Evolutionary conservation across 2,113 vertebrate species (phyloP).

Genomic region (Carassius gibelio): DNA sequence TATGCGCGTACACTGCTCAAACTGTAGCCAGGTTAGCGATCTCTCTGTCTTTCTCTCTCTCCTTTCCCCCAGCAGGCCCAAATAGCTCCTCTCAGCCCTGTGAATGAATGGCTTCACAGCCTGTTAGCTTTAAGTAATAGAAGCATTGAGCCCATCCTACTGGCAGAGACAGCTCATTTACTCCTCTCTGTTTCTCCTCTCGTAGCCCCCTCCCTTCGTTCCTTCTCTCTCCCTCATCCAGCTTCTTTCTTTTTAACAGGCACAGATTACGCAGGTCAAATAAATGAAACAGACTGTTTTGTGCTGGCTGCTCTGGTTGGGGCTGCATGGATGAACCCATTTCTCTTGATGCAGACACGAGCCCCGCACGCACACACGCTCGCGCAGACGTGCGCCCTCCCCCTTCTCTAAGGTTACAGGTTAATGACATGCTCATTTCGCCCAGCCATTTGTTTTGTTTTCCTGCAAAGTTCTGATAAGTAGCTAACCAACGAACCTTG

Average conservation of each 20-base stretch:
- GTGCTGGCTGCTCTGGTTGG: conserved; percentile 91
- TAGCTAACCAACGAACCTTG: conserved; percentile 89
- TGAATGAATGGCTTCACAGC: conserved; percentile 97
- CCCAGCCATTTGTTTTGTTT: conserved; percentile 99
- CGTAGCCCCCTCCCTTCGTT: conserved; percentile 56
- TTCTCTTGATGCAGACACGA: conserved; percentile 97
- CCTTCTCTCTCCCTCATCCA: conserved; percentile 25
- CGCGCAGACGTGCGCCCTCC: conserved; percentile 76
- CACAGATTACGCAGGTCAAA: conserved; percentile 93
- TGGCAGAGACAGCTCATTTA: conserved; percentile 98
- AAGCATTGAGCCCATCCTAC: conserved; percentile 94
- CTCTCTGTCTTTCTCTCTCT: conserved; percentile 64
- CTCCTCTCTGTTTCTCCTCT: conserved; percentile 75
- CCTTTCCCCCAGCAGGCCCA: conserved; percentile 78
- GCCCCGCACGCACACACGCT: conserved; percentile 77
- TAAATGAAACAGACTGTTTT: conserved; percentile 94
- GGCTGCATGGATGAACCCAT: conserved; percentile 95
- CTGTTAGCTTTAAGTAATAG: conserved; percentile 98
- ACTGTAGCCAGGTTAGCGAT: conserved; percentile 73
- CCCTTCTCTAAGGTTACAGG: conserved; percentile 95
- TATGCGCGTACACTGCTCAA: conserved; percentile 44
- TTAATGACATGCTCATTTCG: conserved; percentile 99
- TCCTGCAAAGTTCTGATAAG: conserved; percentile 99
- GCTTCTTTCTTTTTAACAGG: conserved; percentile 78
- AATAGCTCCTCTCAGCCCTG: conserved; percentile 85